Evolutionary conservation across 2,797 vertebrate species (phyloP).

Genomic region (Molothrus aeneus): DNA sequence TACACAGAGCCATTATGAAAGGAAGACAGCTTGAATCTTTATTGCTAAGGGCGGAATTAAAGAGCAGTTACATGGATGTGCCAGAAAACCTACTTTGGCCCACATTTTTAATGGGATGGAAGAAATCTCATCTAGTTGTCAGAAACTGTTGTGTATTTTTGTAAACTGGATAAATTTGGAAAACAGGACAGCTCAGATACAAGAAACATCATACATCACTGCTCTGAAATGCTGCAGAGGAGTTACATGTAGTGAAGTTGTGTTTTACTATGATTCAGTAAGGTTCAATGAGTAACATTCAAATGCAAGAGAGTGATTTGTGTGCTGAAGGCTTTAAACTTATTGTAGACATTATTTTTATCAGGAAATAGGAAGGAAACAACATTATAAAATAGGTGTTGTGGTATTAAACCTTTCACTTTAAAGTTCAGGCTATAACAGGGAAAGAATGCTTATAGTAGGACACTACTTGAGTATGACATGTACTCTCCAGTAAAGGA

Average conservation of each 20-base stretch:
- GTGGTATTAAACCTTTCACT: background rate
- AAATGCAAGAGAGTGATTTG: background rate
- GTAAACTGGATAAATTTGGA: background rate
- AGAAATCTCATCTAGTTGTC: background rate
- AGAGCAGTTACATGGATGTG: background rate
- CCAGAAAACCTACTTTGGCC: background rate
- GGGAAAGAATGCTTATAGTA: background rate
- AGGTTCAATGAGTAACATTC: background rate
- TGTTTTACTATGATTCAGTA: background rate
- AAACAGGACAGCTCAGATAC: background rate
- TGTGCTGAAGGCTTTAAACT: background rate
- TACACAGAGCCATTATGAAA: background rate
- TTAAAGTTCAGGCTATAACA: background rate
- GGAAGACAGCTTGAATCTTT: background rate
- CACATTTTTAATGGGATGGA: background rate
- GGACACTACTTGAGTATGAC: background rate
- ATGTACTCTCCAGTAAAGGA: background rate
- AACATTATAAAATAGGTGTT: background rate
- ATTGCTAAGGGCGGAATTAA: background rate
- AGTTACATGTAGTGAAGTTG: background rate
- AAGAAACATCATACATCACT: background rate
- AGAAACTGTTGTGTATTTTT: background rate
- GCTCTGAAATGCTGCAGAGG: background rate
- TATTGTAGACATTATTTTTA: background rate
- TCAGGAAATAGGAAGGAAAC: background rate